Evolutionary conservation across 2,888 invertebrate species (phyloP), one percentile per base, ranked within the genome.

Genomic region (Erebia palarica): DNA sequence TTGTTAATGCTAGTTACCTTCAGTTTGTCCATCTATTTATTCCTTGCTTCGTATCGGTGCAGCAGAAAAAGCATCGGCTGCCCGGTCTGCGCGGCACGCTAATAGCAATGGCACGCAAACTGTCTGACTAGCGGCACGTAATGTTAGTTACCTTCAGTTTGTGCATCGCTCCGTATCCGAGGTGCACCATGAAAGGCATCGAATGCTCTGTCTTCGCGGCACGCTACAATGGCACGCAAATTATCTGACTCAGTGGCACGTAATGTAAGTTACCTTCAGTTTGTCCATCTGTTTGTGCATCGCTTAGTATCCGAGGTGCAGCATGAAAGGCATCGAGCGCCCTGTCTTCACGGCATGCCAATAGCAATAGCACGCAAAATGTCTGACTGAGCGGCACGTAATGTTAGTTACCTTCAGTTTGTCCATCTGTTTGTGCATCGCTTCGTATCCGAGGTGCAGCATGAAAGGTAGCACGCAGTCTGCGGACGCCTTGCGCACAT

Each of bases 121-220:
- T 69, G 96, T 84, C 98, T 98, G 13, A 99, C 44, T 44, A 44
- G 44, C 1, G 9, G 44, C 44, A 44, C 44, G 44, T 8, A 44
- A 44, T 44, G 94, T 97, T 5, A 97, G 86, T 84, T 97, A 97
- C 96, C 1, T 96, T 94, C 73, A 96, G 96, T 76, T 96, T 96
- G 70, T 94, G 91, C 96, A 98, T 97, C 10, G 94, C 80, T 66
- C 97, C 97, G 80, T 96, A 98, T 1, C 98, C 97, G 5, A 99
- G 98, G 84, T 98, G 98, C 75, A 98, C 95, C 98, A 99, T 99
- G 79, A 98, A 95, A 3, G 98, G 98, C 59, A 77, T 98, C 98
- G 0, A 96, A 96, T 83, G 96, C 97, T 69, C 99, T 95, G 90
- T 99, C 99, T 84, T 98, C 98, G 72, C 99, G 88, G 81, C 97